Percentiles rank a stretch among this genome's conserved stretches.
Evolutionary conservation across 2,113 vertebrate genomes (phyloP).

Genomic region (Anolis sagrei): DNA sequence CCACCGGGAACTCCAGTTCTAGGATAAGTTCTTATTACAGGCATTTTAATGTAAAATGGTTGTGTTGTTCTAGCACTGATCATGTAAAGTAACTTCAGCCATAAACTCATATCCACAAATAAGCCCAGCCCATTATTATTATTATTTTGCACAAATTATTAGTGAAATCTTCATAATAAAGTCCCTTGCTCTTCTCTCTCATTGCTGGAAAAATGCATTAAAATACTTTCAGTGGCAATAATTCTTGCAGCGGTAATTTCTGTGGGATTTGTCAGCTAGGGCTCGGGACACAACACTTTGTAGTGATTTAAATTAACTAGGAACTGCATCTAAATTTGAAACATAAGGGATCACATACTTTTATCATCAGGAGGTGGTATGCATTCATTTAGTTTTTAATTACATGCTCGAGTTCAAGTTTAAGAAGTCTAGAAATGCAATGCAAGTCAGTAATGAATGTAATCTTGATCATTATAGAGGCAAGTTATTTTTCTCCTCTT

Average conservation of each 20-base stretch:
- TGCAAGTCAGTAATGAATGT: not conserved
- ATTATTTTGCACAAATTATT: not conserved
- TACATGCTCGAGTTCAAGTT: not conserved
- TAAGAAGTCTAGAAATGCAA: not conserved
- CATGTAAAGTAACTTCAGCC: not conserved
- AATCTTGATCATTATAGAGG: not conserved
- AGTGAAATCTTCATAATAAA: not conserved
- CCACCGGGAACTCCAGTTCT: too few species aligned
- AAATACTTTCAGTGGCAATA: not conserved
- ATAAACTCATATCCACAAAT: not conserved
- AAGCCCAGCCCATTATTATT: not conserved
- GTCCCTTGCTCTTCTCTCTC: not conserved
- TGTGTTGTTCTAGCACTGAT: not conserved
- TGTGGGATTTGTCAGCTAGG: not conserved
- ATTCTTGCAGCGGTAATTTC: slow-evolving; percentile 1
- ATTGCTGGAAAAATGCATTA: not conserved
- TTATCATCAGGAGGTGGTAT: not conserved
- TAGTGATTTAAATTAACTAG: slow-evolving; percentile 10
- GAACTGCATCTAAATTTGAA: slow-evolving; percentile 11
- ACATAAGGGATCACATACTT: slow-evolving; percentile 23
- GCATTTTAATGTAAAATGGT: not conserved
- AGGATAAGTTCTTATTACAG: not conserved
- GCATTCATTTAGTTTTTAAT: slow-evolving; percentile 24
- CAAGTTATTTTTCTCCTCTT: not conserved
- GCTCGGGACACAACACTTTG: not conserved